These are phyloP conservation scores for Centropristis striata DNA, from an alignment of 2,113 vertebrate species.

Conservation along the genomic window DNA sequence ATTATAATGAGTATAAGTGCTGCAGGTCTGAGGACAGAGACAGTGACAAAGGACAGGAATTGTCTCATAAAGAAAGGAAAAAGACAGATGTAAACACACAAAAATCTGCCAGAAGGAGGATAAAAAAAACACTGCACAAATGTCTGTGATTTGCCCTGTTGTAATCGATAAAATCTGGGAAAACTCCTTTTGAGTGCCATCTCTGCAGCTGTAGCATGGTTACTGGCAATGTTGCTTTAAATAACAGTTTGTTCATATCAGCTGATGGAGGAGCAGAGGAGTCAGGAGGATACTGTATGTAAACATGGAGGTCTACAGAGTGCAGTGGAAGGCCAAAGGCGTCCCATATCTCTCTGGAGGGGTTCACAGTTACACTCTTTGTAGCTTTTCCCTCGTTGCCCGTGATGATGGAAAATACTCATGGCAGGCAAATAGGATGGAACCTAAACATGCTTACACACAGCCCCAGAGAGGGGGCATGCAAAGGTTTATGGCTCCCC, in stretches of 20 bases:
- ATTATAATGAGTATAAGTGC: slow-evolving; percentile 1
- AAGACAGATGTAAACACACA: neutral
- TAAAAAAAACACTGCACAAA: too few species aligned
- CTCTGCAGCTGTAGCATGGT: too few species aligned
- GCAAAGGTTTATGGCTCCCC: too few species aligned
- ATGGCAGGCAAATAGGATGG: slow-evolving; percentile 20
- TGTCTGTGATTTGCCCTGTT: too few species aligned
- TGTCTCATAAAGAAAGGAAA: neutral
- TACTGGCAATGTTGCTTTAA: slow-evolving; percentile 23
- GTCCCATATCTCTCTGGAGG: slow-evolving; percentile 42
- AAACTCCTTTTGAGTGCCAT: too few species aligned
- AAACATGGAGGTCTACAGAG: slow-evolving; percentile 58
- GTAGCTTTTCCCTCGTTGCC: slow-evolving; percentile 41
- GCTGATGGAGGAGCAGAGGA: slow-evolving; percentile 41
- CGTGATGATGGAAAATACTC: slow-evolving; percentile 41
- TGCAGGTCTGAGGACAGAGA: neutral
- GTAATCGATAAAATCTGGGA: too few species aligned
- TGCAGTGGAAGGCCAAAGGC: slow-evolving; percentile 54
- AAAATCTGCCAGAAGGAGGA: neutral
- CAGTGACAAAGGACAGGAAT: neutral
- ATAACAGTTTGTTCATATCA: slow-evolving; percentile 55
- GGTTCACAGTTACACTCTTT: slow-evolving; percentile 35
- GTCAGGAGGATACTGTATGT: slow-evolving; percentile 25
- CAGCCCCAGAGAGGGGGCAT: too few species aligned
- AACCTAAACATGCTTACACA: slow-evolving; percentile 39